Evolutionary conservation across 2,797 vertebrate genomes (phyloP).

Genomic region (Peromyscus nudipes): DNA sequence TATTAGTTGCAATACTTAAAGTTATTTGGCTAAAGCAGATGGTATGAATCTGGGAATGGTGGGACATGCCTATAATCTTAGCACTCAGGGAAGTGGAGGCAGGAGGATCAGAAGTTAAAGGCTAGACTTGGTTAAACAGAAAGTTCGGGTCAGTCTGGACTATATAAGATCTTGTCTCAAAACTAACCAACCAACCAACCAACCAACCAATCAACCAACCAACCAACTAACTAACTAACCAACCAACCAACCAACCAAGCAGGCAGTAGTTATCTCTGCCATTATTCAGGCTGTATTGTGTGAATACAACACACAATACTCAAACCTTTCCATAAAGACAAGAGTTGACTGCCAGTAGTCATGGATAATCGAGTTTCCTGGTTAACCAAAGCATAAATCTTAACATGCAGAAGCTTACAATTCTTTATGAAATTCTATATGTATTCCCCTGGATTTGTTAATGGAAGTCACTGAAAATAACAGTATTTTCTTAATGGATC

Average conservation of each 20-base stretch:
- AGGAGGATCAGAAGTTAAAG: not conserved
- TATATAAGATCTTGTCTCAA: not conserved
- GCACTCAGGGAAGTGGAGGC: not conserved
- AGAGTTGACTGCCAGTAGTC: not conserved
- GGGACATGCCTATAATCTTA: not conserved
- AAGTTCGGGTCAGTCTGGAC: not conserved
- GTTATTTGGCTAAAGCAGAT: not conserved
- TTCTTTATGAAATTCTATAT: slow-evolving; percentile 10
- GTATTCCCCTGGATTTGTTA: not conserved
- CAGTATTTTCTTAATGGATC: not conserved
- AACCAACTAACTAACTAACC: too few species aligned
- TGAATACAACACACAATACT: not conserved
- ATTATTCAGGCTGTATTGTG: not conserved
- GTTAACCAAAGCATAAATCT: not conserved
- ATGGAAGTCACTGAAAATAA: not conserved
- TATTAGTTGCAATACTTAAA: not conserved
- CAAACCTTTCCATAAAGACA: not conserved
- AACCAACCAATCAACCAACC: too few species aligned
- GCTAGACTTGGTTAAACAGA: not conserved
- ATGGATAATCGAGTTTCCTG: not conserved
- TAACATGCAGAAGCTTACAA: not conserved
- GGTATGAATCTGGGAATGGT: not conserved
- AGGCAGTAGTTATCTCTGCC: not conserved
- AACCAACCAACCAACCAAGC: not conserved
- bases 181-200: not conserved